Conservation (phyloP, 2,113 vertebrate genomes). For the Gopherus evgoodei region DNA sequence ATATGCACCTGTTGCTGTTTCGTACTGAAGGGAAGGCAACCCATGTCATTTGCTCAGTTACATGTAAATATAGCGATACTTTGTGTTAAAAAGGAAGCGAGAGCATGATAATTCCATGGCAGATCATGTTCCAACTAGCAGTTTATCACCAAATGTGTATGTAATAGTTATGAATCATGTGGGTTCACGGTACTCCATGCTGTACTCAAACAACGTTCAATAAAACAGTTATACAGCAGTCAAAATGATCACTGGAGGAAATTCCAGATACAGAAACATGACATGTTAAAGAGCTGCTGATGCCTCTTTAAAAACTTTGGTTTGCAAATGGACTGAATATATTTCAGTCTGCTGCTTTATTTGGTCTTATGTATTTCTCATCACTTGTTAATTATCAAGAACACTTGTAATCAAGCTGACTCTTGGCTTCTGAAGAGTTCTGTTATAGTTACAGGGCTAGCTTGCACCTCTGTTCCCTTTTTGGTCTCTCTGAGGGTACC, state of each 20-base stretch:
- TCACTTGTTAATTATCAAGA: background rate
- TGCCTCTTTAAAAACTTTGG: constrained; percentile 27
- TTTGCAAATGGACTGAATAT: constrained; percentile 12
- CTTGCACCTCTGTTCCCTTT: background rate
- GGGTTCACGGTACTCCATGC: constrained; percentile 43
- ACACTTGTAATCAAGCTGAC: background rate
- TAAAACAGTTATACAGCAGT: constrained; percentile 69
- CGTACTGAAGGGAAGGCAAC: background rate
- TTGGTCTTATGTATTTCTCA: background rate
- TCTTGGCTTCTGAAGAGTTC: background rate
- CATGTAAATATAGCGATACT: background rate
- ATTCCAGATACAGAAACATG: constrained; percentile 36
- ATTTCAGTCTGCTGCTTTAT: background rate
- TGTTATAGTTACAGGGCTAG: background rate
- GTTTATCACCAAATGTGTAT: constrained; percentile 49
- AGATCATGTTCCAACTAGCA: constrained; percentile 53
- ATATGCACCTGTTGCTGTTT: background rate
- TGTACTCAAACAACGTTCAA: constrained; percentile 52
- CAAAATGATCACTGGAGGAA: constrained; percentile 63
- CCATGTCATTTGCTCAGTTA: constrained; percentile 20
- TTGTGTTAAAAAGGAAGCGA: constrained; percentile 6
- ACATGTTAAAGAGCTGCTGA: constrained; percentile 39
- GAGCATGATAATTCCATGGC: constrained; percentile 28
- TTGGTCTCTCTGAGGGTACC: background rate
- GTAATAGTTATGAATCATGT: constrained; percentile 49